A percentile compares a stretch with the other conserved stretches of the same genome.
These are phyloP conservation scores for Myioborus miniatus DNA, from an alignment of 2,797 vertebrate genomes.

Conservation along the genomic window DNA sequence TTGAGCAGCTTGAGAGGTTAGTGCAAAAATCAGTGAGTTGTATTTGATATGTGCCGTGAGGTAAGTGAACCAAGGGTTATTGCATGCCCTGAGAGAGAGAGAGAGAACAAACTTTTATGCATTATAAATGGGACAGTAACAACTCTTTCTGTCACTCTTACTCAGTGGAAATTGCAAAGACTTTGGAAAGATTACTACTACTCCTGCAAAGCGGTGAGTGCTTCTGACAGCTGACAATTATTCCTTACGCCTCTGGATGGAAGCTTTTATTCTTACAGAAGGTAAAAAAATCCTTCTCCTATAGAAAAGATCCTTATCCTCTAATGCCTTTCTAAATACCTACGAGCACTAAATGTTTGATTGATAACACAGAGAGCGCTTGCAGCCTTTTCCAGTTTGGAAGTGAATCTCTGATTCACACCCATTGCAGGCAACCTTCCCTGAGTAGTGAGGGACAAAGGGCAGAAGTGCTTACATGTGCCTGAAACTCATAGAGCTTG, in stretches of 20 bases:
- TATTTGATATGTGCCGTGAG: not conserved
- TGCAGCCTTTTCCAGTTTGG: not conserved
- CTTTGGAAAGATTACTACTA: not conserved
- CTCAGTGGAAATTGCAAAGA: not conserved
- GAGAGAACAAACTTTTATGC: not conserved
- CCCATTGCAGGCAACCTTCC: not conserved
- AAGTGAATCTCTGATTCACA: not conserved
- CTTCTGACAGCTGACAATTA: not conserved
- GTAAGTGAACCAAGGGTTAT: not conserved
- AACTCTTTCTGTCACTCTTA: not conserved
- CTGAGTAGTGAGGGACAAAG: accelerated
- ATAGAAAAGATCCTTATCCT: not conserved
- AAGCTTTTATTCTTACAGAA: not conserved
- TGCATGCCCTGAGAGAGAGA: not conserved
- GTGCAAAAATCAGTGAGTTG: not conserved
- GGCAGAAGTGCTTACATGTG: constrained; percentile 72
- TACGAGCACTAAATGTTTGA: not conserved
- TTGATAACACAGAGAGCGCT: not conserved
- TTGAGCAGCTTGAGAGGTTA: not conserved
- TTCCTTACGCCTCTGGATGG: not conserved
- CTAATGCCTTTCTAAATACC: not conserved
- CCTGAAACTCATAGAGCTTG: constrained; percentile 79
- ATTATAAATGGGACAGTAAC: not conserved
- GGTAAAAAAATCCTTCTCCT: not conserved
- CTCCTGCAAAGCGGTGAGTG: accelerated